Conservation (phyloP, 2,113 vertebrate genomes). For the Glaucomys volans region DNA sequence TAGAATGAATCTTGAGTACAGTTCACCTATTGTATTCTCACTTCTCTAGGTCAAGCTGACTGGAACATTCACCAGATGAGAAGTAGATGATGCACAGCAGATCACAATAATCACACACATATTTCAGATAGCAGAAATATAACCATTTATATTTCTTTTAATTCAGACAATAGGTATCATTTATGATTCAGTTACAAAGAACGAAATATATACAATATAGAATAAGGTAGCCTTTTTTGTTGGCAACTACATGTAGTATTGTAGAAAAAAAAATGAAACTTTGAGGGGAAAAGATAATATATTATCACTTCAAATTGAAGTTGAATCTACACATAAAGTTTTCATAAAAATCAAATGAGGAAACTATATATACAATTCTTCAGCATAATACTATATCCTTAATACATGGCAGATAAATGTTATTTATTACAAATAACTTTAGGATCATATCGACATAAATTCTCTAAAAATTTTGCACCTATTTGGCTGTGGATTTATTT, state of each 20-base stretch:
- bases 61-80: background rate
- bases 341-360: conserved; percentile 39
- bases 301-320: background rate
- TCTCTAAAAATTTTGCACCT: background rate
- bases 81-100: background rate
- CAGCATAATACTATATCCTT: background rate
- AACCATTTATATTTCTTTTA: background rate
- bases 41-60: background rate
- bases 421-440: background rate
- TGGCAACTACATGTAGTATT: background rate
- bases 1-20: background rate
- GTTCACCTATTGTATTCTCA: background rate
- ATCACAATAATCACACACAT: background rate
- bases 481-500: background rate
- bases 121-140: conserved; percentile 3
- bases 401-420: background rate
- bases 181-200: background rate
- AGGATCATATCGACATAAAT: background rate
- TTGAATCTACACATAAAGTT: background rate
- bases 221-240: background rate
- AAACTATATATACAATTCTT: background rate
- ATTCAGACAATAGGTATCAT: background rate
- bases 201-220: background rate
- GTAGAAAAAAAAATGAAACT: background rate
- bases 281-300: background rate